A percentile compares a stretch with the other conserved stretches of the same genome.
These are phyloP conservation scores for Thymelicus sylvestris DNA, from an alignment of 2,888 invertebrate species.

Conservation along the genomic window DNA sequence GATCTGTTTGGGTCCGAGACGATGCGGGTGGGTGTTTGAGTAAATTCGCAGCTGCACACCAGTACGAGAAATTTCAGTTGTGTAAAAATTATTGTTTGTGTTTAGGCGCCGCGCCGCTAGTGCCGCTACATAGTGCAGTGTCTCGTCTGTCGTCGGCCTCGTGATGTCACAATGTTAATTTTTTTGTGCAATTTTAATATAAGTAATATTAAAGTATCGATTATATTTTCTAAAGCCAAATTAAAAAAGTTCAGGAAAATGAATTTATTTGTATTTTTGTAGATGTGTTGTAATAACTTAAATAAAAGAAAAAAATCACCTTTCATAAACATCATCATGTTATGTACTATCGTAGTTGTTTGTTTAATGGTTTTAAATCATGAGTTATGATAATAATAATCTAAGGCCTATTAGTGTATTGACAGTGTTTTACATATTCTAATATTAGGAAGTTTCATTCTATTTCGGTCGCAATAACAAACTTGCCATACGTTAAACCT, in stretches of 20 bases:
- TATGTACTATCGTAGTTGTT: not conserved
- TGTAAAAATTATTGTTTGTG: not conserved
- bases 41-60: not conserved
- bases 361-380: constrained; percentile 14
- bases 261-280: constrained; percentile 14
- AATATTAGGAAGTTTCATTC: not conserved
- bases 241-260: constrained; percentile 10
- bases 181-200: constrained; percentile 25
- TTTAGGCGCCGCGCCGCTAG: not conserved
- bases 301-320: constrained; percentile 13
- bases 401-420: not conserved
- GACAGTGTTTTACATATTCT: not conserved
- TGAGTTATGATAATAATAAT: constrained; percentile 2
- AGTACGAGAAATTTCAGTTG: not conserved
- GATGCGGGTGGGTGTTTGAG: not conserved
- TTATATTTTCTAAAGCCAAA: constrained; percentile 23
- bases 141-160: not conserved
- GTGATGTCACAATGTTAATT: constrained; percentile 7
- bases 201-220: constrained; percentile 11
- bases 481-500: constrained; percentile 17
- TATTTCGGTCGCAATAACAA: not conserved
- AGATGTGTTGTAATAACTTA: constrained; percentile 13
- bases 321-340: not conserved
- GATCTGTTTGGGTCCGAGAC: not conserved
- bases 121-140: not conserved